phyloP scores from a whole-genome alignment of 1,140 invertebrate species.

The Bombus impatiens region DNA sequence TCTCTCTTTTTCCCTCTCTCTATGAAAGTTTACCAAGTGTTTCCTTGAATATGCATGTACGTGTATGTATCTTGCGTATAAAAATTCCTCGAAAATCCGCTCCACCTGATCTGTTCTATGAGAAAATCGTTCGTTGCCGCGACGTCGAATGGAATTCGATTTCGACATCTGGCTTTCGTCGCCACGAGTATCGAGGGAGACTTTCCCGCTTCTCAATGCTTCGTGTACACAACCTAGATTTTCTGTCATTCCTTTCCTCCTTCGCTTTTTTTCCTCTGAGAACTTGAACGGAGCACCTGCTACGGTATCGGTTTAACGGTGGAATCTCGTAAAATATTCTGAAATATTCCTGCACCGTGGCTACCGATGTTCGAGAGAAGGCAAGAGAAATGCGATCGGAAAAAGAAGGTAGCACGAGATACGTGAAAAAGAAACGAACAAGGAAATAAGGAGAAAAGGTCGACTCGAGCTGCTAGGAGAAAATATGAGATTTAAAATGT shows the following conservation, averaged over 20 bases:
- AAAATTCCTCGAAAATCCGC: slow-evolving; percentile 32
- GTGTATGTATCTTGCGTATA: not conserved
- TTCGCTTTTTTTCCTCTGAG: not conserved
- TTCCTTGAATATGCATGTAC: not conserved
- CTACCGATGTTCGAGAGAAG: slow-evolving; percentile 17
- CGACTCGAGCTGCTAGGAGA: not conserved
- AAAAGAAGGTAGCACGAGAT: not conserved
- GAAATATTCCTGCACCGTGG: slow-evolving; percentile 65
- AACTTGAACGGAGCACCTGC: slow-evolving; percentile 55
- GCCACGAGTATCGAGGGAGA: slow-evolving; percentile 46
- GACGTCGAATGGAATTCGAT: slow-evolving; percentile 54
- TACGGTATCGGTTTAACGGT: slow-evolving; percentile 58
- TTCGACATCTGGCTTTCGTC: slow-evolving; percentile 57
- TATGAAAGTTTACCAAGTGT: not conserved
- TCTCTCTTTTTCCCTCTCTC: not conserved
- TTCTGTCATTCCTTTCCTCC: slow-evolving; percentile 28
- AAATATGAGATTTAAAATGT: slow-evolving; percentile 61
- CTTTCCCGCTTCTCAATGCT: slow-evolving; percentile 24
- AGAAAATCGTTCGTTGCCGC: slow-evolving; percentile 49
- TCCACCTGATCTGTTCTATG: slow-evolving; percentile 37
- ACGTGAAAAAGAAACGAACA: not conserved
- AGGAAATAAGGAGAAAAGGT: not conserved
- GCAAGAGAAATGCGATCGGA: not conserved
- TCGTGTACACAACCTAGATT: slow-evolving; percentile 65
- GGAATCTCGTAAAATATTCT: slow-evolving; percentile 69